Conservation (phyloP, 2,113 vertebrate genomes). For the Castor canadensis region DNA sequence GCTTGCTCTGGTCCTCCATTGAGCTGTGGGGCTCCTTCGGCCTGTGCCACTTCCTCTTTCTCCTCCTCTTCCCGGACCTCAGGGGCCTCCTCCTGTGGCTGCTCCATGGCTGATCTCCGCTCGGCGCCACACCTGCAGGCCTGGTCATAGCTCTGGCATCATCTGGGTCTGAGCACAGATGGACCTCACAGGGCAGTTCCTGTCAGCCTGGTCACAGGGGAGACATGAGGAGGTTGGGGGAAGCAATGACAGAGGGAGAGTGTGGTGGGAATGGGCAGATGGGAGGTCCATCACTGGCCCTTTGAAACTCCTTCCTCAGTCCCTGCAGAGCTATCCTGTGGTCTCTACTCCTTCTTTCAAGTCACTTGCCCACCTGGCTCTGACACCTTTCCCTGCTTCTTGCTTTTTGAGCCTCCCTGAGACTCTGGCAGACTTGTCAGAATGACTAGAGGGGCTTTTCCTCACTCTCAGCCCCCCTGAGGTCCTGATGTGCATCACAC, state of each 20-base stretch:
- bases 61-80: slow-evolving; percentile 88
- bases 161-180: slow-evolving; percentile 81
- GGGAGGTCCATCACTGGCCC: not conserved
- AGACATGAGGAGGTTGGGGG: not conserved
- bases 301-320: not conserved
- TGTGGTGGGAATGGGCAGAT: not conserved
- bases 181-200: slow-evolving; percentile 81
- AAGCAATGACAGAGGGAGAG: not conserved
- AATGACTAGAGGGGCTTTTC: not conserved
- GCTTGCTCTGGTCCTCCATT: slow-evolving; percentile 83
- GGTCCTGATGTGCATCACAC: fast-evolving
- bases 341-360: not conserved
- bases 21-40: slow-evolving; percentile 78
- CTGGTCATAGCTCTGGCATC: slow-evolving; percentile 90
- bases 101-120: slow-evolving; percentile 88
- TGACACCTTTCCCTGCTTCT: not conserved
- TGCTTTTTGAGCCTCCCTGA: not conserved
- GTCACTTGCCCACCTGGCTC: not conserved
- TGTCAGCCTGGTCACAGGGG: slow-evolving; percentile 74
- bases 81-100: slow-evolving; percentile 87
- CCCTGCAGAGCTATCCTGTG: not conserved
- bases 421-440: not conserved
- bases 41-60: slow-evolving; percentile 85
- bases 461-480: not conserved
- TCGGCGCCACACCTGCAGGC: slow-evolving; percentile 86